Evolutionary conservation across 92 coral and sea anemone genomes (phyloP), one percentile per base, ranked within the genome.

Genomic region (Isaurus tuberculatus): DNA sequence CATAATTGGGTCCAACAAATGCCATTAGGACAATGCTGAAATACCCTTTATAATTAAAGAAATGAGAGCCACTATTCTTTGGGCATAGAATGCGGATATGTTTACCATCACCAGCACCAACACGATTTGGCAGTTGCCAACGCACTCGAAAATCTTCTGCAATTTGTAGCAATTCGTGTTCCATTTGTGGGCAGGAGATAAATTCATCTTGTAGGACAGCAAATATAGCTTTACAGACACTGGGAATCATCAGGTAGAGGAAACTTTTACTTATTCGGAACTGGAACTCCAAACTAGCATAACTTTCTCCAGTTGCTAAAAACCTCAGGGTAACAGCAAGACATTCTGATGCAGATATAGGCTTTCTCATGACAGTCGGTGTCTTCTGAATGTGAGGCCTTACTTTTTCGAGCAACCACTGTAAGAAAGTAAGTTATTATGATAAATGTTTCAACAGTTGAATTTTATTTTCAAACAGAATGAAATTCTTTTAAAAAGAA

Each of bases 61-160:
- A 84, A 2, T 61, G 49, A 19, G 85, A 84, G 1, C 92, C 92
- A 84, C 58, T 53, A 67, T 79, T 79, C 51, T 61, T 75, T 17
- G 89, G 94, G 66, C 84, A 88, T 16, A 87, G 77, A 65, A 87
- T 73, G 17, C 89, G 65, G 27, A 91, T 69, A 40, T 91, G 94
- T 37, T 85, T 91, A 0, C 88, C 94, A 85, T 88, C 53, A 34
- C 27, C 46, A 43, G 83, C 83, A 77, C 69, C 83, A 31, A 53
- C 43, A 34, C 83, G 26, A 37, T 77, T 77, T 17, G 80, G 80
- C 58, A 46, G 27, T 7, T 15, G 32, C 31, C 30, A 46, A 32
- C 36, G 64, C 15, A 23, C 36, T 49, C 8, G 6, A 19, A 42
- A 77, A 2, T 17, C 30, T 25, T 75, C 37, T 23, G 66, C 85